Conservation (phyloP, 2,888 invertebrate genomes). For the Lysandra coridon region DNA sequence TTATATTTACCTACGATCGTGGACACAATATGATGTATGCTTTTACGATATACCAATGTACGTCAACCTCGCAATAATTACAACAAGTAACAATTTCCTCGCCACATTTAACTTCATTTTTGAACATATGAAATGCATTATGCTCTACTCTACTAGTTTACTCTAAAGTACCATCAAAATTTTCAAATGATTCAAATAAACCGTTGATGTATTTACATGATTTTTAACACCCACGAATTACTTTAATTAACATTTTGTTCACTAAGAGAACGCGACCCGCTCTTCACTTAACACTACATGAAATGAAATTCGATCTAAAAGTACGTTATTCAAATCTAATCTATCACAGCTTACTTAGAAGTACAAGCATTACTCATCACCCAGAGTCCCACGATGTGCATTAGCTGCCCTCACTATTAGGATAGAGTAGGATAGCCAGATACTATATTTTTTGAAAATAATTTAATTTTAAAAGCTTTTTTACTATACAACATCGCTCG, state of each 20-base stretch:
- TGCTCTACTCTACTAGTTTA: slow-evolving; percentile 66
- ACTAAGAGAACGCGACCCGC: slow-evolving; percentile 55
- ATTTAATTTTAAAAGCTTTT: neutral
- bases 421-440: slow-evolving; percentile 36
- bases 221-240: slow-evolving; percentile 64
- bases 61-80: slow-evolving; percentile 60
- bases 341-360: slow-evolving; percentile 76
- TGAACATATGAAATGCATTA: slow-evolving; percentile 73
- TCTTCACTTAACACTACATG: slow-evolving; percentile 66
- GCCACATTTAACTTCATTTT: slow-evolving; percentile 56
- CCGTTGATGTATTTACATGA: slow-evolving; percentile 64
- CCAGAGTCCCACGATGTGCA: slow-evolving; percentile 30
- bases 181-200: slow-evolving; percentile 65
- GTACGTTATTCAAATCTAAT: slow-evolving; percentile 67
- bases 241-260: slow-evolving; percentile 56
- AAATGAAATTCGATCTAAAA: slow-evolving; percentile 54
- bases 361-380: slow-evolving; percentile 48
- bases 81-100: slow-evolving; percentile 67
- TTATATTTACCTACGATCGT: neutral
- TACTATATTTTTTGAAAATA: slow-evolving; percentile 29
- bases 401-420: slow-evolving; percentile 12
- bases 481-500: neutral
- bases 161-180: slow-evolving; percentile 77
- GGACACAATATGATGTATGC: slow-evolving; percentile 35
- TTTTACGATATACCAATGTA: slow-evolving; percentile 51